These are phyloP conservation scores for Dipus sagitta DNA, from an alignment of 2,797 vertebrate genomes.

Conservation along the genomic window DNA sequence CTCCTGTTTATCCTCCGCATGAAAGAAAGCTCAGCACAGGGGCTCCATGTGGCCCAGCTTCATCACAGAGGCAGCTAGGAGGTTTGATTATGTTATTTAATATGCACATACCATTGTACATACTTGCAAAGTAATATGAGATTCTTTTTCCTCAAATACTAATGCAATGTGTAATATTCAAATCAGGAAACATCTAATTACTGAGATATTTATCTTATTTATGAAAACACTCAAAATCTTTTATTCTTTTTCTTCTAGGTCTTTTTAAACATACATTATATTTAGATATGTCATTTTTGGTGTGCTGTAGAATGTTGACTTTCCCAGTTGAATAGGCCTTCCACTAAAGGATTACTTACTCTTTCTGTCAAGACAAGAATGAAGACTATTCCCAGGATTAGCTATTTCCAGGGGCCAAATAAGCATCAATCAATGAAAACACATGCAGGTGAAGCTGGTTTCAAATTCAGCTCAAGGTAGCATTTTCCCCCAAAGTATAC, in stretches of 20 bases:
- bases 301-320: background rate
- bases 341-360: background rate
- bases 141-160: background rate
- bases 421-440: slow-evolving; percentile 14
- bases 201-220: background rate
- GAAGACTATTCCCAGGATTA: slow-evolving; percentile 25
- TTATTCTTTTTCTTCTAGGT: background rate
- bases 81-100: background rate
- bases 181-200: background rate
- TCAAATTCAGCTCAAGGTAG: background rate
- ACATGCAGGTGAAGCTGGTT: background rate
- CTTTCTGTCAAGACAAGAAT: slow-evolving; percentile 25
- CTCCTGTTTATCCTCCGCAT: background rate
- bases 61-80: background rate
- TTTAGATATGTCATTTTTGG: background rate
- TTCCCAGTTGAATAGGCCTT: background rate
- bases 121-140: background rate
- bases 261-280: background rate
- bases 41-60: background rate
- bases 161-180: background rate
- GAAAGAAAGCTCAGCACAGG: background rate
- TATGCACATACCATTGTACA: background rate
- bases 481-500: background rate
- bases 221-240: background rate
- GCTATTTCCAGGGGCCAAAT: background rate